phyloP scores from a whole-genome alignment of 92 coral and sea anemone genomes.

The Actinostola sp. region DNA sequence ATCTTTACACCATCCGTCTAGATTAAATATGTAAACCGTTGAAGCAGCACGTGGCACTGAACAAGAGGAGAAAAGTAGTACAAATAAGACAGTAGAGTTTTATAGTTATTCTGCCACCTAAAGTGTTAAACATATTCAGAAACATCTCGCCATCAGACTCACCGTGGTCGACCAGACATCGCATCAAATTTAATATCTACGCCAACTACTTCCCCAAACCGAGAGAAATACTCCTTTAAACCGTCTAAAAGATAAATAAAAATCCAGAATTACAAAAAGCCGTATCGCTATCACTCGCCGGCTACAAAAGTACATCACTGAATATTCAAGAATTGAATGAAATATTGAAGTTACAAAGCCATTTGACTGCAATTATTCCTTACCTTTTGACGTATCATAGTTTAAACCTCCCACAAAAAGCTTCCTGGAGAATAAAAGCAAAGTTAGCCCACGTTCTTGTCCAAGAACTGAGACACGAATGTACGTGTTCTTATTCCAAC shows the following conservation, averaged over 20 bases:
- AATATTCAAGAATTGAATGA: conserved; percentile 24
- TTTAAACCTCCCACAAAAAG: conserved; percentile 99
- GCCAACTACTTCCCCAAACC: conserved; percentile 92
- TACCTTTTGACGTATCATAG: conserved; percentile 96
- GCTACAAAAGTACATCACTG: conserved; percentile 4
- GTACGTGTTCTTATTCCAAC: conserved; percentile 20
- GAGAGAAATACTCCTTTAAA: conserved; percentile 79
- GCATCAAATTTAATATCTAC: conserved; percentile 93
- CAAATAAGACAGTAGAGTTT: conserved; percentile 56
- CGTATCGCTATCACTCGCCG: conserved; percentile 4
- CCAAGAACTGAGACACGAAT: conserved; percentile 5
- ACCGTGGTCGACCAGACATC: conserved; percentile 93
- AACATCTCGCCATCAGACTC: conserved; percentile 4
- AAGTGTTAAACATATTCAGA: conserved; percentile 18
- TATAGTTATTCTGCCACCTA: conserved; percentile 48
- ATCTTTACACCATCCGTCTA: conserved; percentile 23
- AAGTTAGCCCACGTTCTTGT: conserved; percentile 27
- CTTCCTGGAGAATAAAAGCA: conserved; percentile 80
- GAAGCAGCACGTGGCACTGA: conserved; percentile 34
- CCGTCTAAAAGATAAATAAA: conserved; percentile 65
- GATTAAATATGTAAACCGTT: conserved; percentile 79
- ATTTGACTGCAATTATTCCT: conserved; percentile 30
- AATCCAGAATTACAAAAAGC: neutral
- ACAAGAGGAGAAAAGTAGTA: conserved; percentile 40
- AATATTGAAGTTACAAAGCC: conserved; percentile 15